These are phyloP conservation scores for Cisticola juncidis DNA, from an alignment of 2,113 vertebrate species.

Conservation along the genomic window DNA sequence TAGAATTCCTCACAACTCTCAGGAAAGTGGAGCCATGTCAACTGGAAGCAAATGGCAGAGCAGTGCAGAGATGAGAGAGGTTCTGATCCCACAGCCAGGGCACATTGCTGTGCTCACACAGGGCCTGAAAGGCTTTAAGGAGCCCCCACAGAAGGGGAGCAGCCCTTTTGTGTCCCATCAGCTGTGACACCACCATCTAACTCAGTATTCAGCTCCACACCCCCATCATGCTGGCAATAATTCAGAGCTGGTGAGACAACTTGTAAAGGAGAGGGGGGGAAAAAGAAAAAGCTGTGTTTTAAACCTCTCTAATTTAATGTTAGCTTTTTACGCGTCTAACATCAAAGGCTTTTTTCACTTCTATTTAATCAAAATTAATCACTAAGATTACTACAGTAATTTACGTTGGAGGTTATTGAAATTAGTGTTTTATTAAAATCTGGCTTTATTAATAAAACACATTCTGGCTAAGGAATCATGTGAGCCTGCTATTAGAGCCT, in stretches of 20 bases:
- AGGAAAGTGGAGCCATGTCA: not conserved
- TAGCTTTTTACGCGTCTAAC: conserved; percentile 29
- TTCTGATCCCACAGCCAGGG: not conserved
- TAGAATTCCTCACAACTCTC: not conserved
- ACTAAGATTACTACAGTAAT: conserved; percentile 40
- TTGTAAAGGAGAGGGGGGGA: not conserved
- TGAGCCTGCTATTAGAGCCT: conserved; percentile 43
- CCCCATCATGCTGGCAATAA: not conserved
- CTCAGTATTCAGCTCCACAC: not conserved
- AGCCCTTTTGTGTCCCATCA: not conserved
- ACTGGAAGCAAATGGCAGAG: not conserved
- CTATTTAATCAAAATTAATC: conserved; percentile 67
- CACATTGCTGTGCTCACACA: not conserved
- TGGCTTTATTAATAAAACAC: conserved; percentile 67
- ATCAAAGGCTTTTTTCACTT: conserved; percentile 59
- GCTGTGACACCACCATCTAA: not conserved
- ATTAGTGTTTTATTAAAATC: conserved; percentile 62
- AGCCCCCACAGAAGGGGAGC: not conserved
- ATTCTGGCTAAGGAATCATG: conserved; percentile 12
- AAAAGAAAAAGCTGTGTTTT: not conserved
- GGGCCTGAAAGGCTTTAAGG: not conserved
- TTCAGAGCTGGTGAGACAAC: conserved; percentile 8
- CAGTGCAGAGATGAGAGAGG: not conserved
- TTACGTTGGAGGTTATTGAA: conserved; percentile 53
- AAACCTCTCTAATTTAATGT: conserved; percentile 30